phyloP scores from a whole-genome alignment of 2,888 invertebrate genomes.

The Drosophila rellima region DNA sequence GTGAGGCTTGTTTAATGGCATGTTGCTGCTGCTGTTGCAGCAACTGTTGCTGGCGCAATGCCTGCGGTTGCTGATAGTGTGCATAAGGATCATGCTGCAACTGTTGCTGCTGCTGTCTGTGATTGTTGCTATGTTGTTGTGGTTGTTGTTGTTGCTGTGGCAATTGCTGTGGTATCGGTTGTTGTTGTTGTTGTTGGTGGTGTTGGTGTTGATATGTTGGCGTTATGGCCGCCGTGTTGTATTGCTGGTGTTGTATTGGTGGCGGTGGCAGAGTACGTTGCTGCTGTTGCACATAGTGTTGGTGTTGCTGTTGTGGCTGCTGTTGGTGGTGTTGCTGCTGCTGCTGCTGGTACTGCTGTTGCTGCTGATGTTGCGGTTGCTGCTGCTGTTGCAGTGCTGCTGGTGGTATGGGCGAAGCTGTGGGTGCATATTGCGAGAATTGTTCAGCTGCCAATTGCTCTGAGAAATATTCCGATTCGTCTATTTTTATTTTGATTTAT shows the following conservation, averaged over 20 bases:
- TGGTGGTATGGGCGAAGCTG: slow-evolving; percentile 69
- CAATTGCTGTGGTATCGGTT: slow-evolving; percentile 61
- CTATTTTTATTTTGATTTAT: slow-evolving; percentile 47
- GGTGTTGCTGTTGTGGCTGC: slow-evolving; percentile 67
- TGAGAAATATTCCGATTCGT: slow-evolving; percentile 86
- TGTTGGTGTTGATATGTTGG: slow-evolving; percentile 83
- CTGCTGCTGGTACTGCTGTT: slow-evolving; percentile 45
- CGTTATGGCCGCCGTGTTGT: slow-evolving; percentile 84
- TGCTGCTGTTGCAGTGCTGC: slow-evolving; percentile 63
- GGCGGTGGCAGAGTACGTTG: slow-evolving; percentile 84
- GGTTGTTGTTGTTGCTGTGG: slow-evolving; percentile 51
- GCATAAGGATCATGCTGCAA: slow-evolving; percentile 70
- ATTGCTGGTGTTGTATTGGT: slow-evolving; percentile 85
- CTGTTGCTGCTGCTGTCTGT: slow-evolving; percentile 60
- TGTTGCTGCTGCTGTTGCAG: slow-evolving; percentile 74
- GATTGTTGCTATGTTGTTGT: slow-evolving; percentile 53
- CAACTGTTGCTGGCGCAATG: slow-evolving; percentile 77
- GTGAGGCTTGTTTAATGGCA: slow-evolving; percentile 84
- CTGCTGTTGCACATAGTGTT: slow-evolving; percentile 73
- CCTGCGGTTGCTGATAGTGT: slow-evolving; percentile 73
- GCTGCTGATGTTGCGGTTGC: slow-evolving; percentile 63
- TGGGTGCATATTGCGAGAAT: slow-evolving; percentile 86
- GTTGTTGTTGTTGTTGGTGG: slow-evolving; percentile 71
- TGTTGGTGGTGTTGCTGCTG: slow-evolving; percentile 59
- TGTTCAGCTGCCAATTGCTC: slow-evolving; percentile 86